phyloP scores from a whole-genome alignment of 2,113 vertebrate species.

The Bubo scandiacus region DNA sequence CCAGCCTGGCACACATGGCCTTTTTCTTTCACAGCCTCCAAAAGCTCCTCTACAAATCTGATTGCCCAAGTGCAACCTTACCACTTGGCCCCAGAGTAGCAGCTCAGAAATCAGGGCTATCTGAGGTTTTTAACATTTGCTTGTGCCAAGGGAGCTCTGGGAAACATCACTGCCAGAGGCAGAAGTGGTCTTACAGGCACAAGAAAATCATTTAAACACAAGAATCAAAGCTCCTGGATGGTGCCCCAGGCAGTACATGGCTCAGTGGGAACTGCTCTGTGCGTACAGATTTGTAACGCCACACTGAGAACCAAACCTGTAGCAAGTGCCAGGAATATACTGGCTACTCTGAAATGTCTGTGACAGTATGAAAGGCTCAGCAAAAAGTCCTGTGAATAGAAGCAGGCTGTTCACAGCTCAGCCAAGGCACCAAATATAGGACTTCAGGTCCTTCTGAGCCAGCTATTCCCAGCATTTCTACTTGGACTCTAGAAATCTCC shows the following conservation, averaged over 20 bases:
- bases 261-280: not conserved
- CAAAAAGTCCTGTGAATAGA: not conserved
- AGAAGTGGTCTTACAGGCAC: not conserved
- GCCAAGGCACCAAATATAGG: not conserved
- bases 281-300: not conserved
- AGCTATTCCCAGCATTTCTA: not conserved
- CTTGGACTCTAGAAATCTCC: not conserved
- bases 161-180: slow-evolving; percentile 17
- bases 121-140: not conserved
- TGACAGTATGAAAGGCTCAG: not conserved
- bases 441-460: not conserved
- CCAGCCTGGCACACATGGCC: not conserved
- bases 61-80: not conserved
- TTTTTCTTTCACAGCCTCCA: not conserved
- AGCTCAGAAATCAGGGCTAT: not conserved
- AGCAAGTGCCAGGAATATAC: not conserved
- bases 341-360: not conserved
- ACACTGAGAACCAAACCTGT: not conserved
- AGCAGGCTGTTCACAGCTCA: not conserved
- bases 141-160: slow-evolving; percentile 5
- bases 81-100: fast-evolving
- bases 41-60: not conserved
- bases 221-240: slow-evolving; percentile 1
- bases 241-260: not conserved
- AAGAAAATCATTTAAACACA: slow-evolving; percentile 21